phyloP scores from a whole-genome alignment of 2,888 invertebrate species.

The Aspidapion aeneum region DNA sequence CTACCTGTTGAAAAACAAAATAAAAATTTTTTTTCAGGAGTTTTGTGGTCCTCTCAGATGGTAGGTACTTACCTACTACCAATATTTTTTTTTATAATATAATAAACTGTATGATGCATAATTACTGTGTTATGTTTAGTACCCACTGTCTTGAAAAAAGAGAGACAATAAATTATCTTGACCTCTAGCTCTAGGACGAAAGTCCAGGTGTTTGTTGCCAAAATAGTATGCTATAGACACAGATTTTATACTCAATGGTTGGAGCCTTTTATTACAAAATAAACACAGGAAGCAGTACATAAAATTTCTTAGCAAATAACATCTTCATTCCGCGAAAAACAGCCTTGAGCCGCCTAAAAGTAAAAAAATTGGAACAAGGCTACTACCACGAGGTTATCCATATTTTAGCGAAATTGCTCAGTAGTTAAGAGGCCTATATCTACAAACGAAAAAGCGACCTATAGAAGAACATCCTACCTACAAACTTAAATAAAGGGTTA shows the following conservation, averaged over 20 bases:
- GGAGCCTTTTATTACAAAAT: not conserved
- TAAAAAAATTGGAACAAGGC: not conserved
- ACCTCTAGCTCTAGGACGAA: no score
- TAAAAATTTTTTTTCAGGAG: no score
- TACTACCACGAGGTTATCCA: not conserved
- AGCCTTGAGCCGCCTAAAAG: not conserved
- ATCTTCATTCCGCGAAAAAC: not conserved
- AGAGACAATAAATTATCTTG: no score
- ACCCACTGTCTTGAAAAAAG: no score
- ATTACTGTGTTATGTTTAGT: no score
- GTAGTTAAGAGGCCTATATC: not conserved
- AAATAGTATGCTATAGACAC: no score
- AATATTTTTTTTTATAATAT: no score
- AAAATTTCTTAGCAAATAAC: not conserved
- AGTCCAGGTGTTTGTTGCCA: no score
- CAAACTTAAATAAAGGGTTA: conserved; percentile 1
- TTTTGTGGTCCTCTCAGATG: no score
- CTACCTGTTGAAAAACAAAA: no score
- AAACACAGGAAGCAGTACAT: not conserved
- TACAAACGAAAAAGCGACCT: not conserved
- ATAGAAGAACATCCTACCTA: conserved; percentile 6
- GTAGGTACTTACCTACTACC: no score
- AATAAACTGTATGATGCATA: no score
- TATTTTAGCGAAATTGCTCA: not conserved
- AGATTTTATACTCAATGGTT: not conserved